Evolutionary conservation across 2,113 vertebrate species (phyloP), one percentile per base, ranked within the genome.

Genomic region (Xyrauchen texanus): DNA sequence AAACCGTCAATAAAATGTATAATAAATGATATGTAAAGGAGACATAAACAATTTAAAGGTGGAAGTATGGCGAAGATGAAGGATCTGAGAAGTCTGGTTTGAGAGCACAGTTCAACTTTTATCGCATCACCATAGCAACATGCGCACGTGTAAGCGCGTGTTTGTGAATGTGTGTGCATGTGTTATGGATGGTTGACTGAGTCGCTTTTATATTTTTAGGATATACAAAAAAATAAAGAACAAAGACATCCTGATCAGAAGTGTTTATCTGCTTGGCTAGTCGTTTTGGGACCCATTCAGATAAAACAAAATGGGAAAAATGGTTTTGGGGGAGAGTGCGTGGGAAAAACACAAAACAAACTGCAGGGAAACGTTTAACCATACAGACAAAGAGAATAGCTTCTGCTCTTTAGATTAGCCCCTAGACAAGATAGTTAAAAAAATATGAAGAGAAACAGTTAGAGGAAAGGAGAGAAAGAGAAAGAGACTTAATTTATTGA

Each of bases 401-500:
- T 85, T 81, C 84, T 79, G 85, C 80, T 74, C 79, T 81, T 87
- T 89, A 86, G 83, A 90, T 85, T 88, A 83, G 60, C 82, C 80
- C 83, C 76, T 86, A 88, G 90, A 91, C 85, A 88, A 85, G 81
- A 86, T 3, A 34, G 21, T 34, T 34, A 34, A 34, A 34, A 34
- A 34, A 34, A 34, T 34, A 34, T 34, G 21, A 11, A 0, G 55
- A 51, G 46, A 75, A 46, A 49, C 6, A 16, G 49, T 34, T 34
- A 34, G 21, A 34, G 21, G 21, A 34, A 63, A 44, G 65, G 69
- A 76, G 57, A 78, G 53, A 12, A 81, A 88, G 84, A 84, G 80
- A 88, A 83, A 70, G 82, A 87, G 71, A 85, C 81, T 82, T 91
- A 90, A 90, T 91, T 91, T 91, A 91, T 91, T 90, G 87, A 91